Evolutionary conservation across 2,888 invertebrate species (phyloP), one percentile per base, ranked within the genome.

Genomic region (Choristoneura rosaceana): DNA sequence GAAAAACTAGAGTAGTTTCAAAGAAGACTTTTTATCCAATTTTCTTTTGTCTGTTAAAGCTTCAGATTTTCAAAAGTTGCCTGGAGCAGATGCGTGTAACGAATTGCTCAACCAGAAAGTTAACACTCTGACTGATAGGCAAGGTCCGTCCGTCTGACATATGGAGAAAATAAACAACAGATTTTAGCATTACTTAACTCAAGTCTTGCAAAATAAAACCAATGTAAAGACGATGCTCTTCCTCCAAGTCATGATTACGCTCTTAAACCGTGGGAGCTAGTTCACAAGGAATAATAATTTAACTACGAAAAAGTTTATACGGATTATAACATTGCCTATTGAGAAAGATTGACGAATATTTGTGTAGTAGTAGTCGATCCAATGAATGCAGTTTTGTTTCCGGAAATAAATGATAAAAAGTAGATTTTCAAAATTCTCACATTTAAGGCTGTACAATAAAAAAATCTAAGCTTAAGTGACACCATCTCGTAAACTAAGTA

Each of bases 211-310:
- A 25, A 12, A 55, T 25, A 52, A 52, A 52, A 52, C 17, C 15
- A 3, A 17, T 12, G 55, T 55, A 0, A 25, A n/a, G 25, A 12
- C 55, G n/a, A 25, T 25, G 25, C 55, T 25, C 17, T 3, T 12
- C 17, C 7, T 55, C 12, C 12, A 9, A 55, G 25, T 55, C 12
- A 78, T 82, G 81, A 82, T 86, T 82, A 84, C 81, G 7, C 25
- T 25, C 52, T 2, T 25, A 12, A 55, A 2, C 10, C 0, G 8
- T 12, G 12, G 25, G 25, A 17, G 17, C n/a, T n/a, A 47, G 2
- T 15, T n/a, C 15, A 52, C 17, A 17, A 52, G 0, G 17, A 52
- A 47, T n/a, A n/a, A 47, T 47, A 4, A 47, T 47, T 47, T 0
- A 17, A 17, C 9, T 52, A 50, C 15, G 38, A 38, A 38, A 0